Percentiles rank a stretch among this genome's conserved stretches.
These are phyloP conservation scores for Aplidium turbinatum DNA, from an alignment of 23 tunicate genomes.

Conservation along the genomic window DNA sequence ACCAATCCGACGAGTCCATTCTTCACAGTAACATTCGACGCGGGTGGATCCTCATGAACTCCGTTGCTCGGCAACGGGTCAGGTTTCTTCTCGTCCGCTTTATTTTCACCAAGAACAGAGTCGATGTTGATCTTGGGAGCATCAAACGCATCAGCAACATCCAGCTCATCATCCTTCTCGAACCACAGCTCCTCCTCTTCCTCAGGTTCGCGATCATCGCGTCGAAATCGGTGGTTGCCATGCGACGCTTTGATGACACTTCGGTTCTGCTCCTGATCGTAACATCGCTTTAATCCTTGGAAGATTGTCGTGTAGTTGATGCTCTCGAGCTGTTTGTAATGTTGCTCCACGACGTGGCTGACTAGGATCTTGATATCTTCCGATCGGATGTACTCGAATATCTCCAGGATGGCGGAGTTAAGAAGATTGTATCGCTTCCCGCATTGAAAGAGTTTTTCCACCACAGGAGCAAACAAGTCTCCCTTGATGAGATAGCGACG, in stretches of 20 bases:
- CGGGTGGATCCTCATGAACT: neutral
- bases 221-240: conserved; percentile 59
- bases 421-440: conserved; percentile 87
- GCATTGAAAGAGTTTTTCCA: conserved; percentile 65
- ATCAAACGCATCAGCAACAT: conserved; percentile 48
- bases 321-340: conserved; percentile 44
- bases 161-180: conserved; percentile 80
- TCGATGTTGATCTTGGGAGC: conserved; percentile 84
- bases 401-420: conserved; percentile 85
- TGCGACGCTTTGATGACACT: neutral
- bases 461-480: conserved; percentile 83
- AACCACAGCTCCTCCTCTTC: conserved; percentile 96
- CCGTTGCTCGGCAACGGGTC: conserved; percentile 11
- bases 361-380: conserved; percentile 72
- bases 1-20: conserved; percentile 76
- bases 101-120: conserved; percentile 62
- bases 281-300: conserved; percentile 59
- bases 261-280: conserved; percentile 80
- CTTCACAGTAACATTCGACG: conserved; percentile 33
- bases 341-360: conserved; percentile 60
- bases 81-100: neutral
- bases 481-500: conserved; percentile 89
- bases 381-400: conserved; percentile 77
- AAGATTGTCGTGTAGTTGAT: conserved; percentile 87
- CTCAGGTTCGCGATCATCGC: conserved; percentile 76